Conservation (phyloP, 2,113 vertebrate species). For the Cacatua alba region DNA sequence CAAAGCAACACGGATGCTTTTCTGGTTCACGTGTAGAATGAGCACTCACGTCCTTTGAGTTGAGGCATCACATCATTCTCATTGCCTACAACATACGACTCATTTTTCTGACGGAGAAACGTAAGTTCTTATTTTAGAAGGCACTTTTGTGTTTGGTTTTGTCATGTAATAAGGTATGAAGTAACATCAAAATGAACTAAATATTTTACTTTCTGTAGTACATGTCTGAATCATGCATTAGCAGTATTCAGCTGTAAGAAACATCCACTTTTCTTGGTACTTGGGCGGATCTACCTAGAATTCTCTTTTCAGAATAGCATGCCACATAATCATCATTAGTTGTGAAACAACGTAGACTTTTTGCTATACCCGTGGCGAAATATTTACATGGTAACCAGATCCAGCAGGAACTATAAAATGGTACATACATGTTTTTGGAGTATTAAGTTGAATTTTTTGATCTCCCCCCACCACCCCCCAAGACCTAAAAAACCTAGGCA, state of each 20-base stretch:
- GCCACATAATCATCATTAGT: not conserved
- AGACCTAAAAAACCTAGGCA: not conserved
- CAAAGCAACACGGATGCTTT: constrained; percentile 68
- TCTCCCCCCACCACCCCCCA: not conserved
- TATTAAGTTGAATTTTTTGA: not conserved
- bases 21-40: constrained; percentile 36
- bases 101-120: constrained; percentile 58
- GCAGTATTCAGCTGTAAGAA: not conserved
- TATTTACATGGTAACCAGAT: not conserved
- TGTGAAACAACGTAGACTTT: not conserved
- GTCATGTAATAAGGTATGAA: not conserved
- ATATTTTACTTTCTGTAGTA: not conserved
- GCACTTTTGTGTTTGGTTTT: not conserved
- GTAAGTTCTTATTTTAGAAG: constrained; percentile 73
- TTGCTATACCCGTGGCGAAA: not conserved
- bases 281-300: not conserved
- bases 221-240: not conserved
- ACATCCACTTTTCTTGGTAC: not conserved
- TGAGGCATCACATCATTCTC: constrained; percentile 27
- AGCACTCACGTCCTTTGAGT: constrained; percentile 45
- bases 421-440: not conserved
- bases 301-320: not conserved
- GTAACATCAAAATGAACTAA: not conserved
- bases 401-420: not conserved
- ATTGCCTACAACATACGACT: constrained; percentile 38